Evolutionary conservation across 2,113 vertebrate genomes (phyloP).

Genomic region (Microcebus tavaratra): DNA sequence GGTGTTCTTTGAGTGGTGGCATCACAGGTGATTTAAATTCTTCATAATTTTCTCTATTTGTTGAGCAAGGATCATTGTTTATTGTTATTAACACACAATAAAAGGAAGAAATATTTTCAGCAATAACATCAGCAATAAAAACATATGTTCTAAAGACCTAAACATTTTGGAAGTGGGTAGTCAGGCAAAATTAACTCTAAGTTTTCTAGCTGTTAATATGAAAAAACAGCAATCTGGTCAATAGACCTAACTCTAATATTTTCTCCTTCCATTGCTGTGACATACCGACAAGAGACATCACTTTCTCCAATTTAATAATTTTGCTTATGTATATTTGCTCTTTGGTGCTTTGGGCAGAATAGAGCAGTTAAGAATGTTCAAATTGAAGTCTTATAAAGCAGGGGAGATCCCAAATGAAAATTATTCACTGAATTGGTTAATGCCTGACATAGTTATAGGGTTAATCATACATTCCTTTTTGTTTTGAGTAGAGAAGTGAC

Average conservation of each 20-base stretch:
- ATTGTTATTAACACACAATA: neutral
- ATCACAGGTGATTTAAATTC: neutral
- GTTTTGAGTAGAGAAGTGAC: conserved; percentile 2
- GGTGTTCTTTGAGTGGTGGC: neutral
- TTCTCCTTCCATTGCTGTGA: neutral
- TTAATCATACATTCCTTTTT: conserved; percentile 64
- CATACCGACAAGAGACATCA: neutral
- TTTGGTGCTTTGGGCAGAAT: neutral
- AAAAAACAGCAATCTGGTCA: neutral
- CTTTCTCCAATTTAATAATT: neutral
- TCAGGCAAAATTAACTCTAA: neutral
- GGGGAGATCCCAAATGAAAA: neutral
- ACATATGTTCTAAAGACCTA: neutral
- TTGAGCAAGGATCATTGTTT: neutral
- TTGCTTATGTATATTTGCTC: neutral
- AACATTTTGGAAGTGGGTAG: neutral
- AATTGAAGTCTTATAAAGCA: neutral
- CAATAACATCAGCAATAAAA: neutral
- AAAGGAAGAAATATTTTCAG: neutral
- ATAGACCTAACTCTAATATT: neutral
- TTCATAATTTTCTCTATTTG: neutral
- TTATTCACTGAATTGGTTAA: neutral
- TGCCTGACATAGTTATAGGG: conserved; percentile 43
- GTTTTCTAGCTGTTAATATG: neutral
- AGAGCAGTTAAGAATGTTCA: neutral